These are phyloP conservation scores for Disparrhopalites patrizii DNA, from an alignment of 2,888 invertebrate species.

Conservation along the genomic window DNA sequence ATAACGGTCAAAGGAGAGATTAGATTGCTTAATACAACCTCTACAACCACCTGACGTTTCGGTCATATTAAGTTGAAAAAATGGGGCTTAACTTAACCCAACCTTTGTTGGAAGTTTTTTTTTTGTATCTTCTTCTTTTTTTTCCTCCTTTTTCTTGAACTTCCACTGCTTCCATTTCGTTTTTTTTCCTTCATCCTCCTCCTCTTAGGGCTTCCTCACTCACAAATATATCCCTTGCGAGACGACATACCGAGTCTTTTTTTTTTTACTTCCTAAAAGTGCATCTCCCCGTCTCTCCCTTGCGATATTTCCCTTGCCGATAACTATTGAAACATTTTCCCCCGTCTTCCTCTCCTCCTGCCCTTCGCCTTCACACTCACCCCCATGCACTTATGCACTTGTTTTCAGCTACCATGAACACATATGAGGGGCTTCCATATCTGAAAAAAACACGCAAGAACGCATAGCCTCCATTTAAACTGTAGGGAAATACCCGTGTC, in stretches of 20 bases:
- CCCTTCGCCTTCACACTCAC: too few relatives aligned
- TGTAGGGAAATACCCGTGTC: too few relatives aligned
- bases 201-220: not conserved
- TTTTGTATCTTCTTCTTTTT: slow-evolving; percentile 9
- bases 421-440: too few relatives aligned
- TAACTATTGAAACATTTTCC: slow-evolving; percentile 10
- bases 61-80: slow-evolving; percentile 27
- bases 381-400: too few relatives aligned
- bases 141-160: slow-evolving; percentile 6
- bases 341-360: slow-evolving; percentile 2
- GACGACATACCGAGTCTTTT: not conserved
- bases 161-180: not conserved
- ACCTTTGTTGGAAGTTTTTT: slow-evolving; percentile 15
- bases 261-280: slow-evolving; percentile 3
- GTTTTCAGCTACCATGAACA: too few relatives aligned
- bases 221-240: not conserved
- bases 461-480: too few relatives aligned
- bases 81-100: slow-evolving; percentile 13
- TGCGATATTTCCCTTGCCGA: slow-evolving; percentile 15
- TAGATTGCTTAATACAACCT: slow-evolving; percentile 26
- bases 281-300: not conserved
- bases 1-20: slow-evolving; percentile 31
- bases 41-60: slow-evolving; percentile 29
- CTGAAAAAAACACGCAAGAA: too few relatives aligned
- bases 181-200: not conserved